Percentiles rank a stretch among this genome's conserved stretches.
Evolutionary conservation across 2,888 invertebrate genomes (phyloP).

Genomic region (Agrotis clavis): DNA sequence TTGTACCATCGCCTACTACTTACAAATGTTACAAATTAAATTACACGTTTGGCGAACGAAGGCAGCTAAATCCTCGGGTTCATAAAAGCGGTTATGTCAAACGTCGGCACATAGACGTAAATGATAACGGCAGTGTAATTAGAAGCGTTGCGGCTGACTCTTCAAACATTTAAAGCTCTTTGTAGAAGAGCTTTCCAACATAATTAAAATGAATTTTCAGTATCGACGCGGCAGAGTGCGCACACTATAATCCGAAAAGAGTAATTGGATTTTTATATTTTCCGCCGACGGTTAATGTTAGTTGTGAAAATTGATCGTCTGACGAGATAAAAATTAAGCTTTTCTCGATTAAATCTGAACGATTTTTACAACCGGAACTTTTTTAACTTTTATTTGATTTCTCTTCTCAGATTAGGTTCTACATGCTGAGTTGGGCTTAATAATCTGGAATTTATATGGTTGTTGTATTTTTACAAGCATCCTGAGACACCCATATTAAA

Average conservation of each 20-base stretch:
- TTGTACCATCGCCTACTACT: slow-evolving; percentile 44
- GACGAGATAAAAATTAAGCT: slow-evolving; percentile 55
- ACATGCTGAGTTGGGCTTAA: slow-evolving; percentile 29
- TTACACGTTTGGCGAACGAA: slow-evolving; percentile 55
- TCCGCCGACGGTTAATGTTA: slow-evolving; percentile 48
- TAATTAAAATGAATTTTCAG: slow-evolving; percentile 69
- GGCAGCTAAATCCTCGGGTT: slow-evolving; percentile 59
- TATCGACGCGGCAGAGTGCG: slow-evolving; percentile 51
- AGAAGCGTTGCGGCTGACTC: slow-evolving; percentile 67
- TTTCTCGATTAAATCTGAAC: slow-evolving; percentile 49
- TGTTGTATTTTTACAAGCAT: slow-evolving; percentile 38
- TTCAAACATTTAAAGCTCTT: slow-evolving; percentile 72
- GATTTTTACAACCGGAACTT: slow-evolving; percentile 27
- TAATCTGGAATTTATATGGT: slow-evolving; percentile 17
- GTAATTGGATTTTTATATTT: slow-evolving; percentile 56
- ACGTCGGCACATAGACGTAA: slow-evolving; percentile 63
- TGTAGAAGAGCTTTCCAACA: slow-evolving; percentile 66
- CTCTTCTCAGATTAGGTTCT: slow-evolving; percentile 31
- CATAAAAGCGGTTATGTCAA: slow-evolving; percentile 68
- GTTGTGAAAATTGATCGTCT: slow-evolving; percentile 62
- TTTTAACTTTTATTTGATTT: slow-evolving; percentile 36
- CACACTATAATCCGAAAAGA: slow-evolving; percentile 51
- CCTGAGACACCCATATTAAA: slow-evolving; percentile 52
- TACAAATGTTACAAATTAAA: slow-evolving; percentile 56
- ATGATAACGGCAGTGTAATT: slow-evolving; percentile 68